Conservation (phyloP, 2,113 vertebrate genomes). For the Neolamprologus caudopunctatus region DNA sequence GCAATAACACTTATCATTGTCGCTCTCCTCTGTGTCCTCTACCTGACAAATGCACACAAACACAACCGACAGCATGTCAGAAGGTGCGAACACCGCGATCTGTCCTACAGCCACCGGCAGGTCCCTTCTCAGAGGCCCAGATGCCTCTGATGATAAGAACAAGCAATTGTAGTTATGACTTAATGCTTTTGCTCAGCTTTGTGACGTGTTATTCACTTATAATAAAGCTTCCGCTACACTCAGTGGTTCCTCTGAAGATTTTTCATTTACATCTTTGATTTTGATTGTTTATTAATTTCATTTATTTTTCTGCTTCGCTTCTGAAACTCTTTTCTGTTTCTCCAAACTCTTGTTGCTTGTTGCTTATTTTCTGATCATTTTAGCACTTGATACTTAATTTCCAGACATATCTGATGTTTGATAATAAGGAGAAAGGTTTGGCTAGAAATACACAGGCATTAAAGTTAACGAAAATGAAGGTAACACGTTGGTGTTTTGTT, state of each 20-base stretch:
- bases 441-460: neutral
- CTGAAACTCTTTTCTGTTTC: neutral
- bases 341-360: neutral
- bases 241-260: neutral
- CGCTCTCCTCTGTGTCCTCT: slow-evolving; percentile 23
- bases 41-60: slow-evolving; percentile 3
- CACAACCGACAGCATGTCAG: neutral
- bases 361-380: neutral
- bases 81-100: neutral
- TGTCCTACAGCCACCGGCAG: neutral
- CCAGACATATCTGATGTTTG: neutral
- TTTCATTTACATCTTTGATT: neutral
- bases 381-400: neutral
- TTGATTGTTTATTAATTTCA: neutral
- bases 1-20: slow-evolving; percentile 23
- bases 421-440: neutral
- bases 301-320: neutral
- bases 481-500: neutral
- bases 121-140: neutral
- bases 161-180: neutral
- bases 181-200: neutral
- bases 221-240: neutral
- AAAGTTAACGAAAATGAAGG: neutral
- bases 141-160: neutral
- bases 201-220: neutral